Base-by-base conservation (phyloP, 2,888 invertebrate species). In the Cephalotes varians region DNA sequence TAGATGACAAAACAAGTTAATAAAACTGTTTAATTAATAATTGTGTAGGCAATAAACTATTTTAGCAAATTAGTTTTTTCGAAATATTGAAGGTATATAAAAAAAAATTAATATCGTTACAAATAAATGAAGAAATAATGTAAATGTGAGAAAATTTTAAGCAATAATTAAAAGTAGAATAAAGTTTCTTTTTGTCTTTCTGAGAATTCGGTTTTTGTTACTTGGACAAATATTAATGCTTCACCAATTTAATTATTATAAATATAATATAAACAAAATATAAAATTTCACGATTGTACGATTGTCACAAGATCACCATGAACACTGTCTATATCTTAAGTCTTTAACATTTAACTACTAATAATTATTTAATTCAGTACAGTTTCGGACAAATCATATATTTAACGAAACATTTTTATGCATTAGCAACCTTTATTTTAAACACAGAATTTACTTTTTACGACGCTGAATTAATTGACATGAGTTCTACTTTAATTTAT, bases 1-100 rank as follows among this genome's bases (percentile, higher is more conserved):
- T 58, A 44, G 7, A 25, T 37, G 15, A 56, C 37, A 40, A 56
- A 72, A 72, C 25, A 28, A 72, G 6, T 28, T 56, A 72, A 58
- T 72, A 44, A 72, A 58, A 56, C 4, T 12, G 4, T 31, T 51
- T 9, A 25, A 64, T 64, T 40, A 40, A 21, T 49, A 69, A 69
- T 49, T 69, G 1, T 15, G 3, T 34, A 28, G 18, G 28, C 6
- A 9, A n/a, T n/a, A 34, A 65, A 67, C 7, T 49, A 6, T 62
- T 18, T 49, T 9, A 49, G 21, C 9, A 69, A 40, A 2, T 40
- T 21, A n/a, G 28, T 25, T 15, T 28, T 15, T 28, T 40, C 1
- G 0, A 12, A 34, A 21, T 21, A 31, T 67, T n/a, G 2, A 12
- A 51, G 31, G 12, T 31, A 37, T 34, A 49, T 12, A 31, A 5